phyloP scores from a whole-genome alignment of 2,113 vertebrate species.

The Procavia capensis region DNA sequence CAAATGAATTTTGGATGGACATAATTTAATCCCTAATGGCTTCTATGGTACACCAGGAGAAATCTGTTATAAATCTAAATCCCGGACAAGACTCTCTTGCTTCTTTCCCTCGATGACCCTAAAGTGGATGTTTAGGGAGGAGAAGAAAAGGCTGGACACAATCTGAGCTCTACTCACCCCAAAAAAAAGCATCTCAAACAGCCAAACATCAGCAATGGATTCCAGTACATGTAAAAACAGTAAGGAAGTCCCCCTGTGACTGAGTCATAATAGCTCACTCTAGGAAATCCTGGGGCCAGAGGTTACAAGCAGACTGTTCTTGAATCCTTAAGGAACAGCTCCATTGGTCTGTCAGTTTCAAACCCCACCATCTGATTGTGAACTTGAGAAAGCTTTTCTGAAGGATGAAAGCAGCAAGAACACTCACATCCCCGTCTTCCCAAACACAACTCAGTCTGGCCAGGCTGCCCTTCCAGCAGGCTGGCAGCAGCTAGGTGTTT shows the following conservation, averaged over 20 bases:
- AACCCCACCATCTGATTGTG: background rate
- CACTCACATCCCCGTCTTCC: background rate
- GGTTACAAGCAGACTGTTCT: background rate
- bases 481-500: constrained; percentile 48
- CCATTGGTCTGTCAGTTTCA: background rate
- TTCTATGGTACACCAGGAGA: background rate
- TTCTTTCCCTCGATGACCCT: background rate
- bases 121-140: background rate
- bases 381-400: constrained; percentile 22
- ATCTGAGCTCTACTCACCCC: background rate
- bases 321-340: background rate
- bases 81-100: background rate
- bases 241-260: background rate
- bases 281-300: constrained; percentile 13
- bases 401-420: background rate
- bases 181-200: background rate
- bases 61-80: background rate
- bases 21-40: background rate
- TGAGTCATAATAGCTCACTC: background rate
- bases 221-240: background rate
- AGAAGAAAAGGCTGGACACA: constrained; percentile 5
- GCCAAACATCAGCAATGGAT: background rate
- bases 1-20: background rate
- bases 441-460: background rate
- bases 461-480: background rate